A percentile compares a stretch with the other conserved stretches of the same genome.
Conservation (phyloP, 2,797 vertebrate genomes). For the Pseudochirops corinnae region DNA sequence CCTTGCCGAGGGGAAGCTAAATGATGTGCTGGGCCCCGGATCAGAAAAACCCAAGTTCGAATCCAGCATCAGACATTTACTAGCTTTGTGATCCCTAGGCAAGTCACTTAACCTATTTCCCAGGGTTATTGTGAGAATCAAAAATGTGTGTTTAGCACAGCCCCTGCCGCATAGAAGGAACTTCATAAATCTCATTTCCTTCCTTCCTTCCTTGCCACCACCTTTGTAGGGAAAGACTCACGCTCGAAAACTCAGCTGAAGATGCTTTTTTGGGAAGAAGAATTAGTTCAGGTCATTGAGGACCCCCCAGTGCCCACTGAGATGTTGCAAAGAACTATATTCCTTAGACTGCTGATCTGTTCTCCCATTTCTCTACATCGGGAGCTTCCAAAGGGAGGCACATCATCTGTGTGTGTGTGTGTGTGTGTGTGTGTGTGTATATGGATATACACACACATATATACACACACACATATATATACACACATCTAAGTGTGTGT, state of each 20-base stretch:
- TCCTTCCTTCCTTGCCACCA: neutral
- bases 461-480: neutral
- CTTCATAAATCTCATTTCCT: neutral
- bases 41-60: neutral
- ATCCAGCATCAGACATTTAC: neutral
- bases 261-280: neutral
- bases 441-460: neutral
- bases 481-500: too few species aligned
- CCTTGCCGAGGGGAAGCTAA: neutral
- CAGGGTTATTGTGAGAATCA: neutral
- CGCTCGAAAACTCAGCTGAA: constrained; percentile 13
- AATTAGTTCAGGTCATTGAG: neutral
- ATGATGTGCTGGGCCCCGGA: neutral
- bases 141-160: neutral
- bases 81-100: neutral
- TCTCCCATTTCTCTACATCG: neutral
- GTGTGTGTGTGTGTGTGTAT: neutral
- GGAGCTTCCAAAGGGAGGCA: neutral
- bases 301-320: neutral
- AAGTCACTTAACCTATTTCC: neutral
- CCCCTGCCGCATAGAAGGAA: neutral
- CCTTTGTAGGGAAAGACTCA: neutral
- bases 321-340: neutral
- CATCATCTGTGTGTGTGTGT: neutral
- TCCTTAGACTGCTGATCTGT: neutral